Evolutionary conservation across 1,140 invertebrate species (phyloP), one percentile per base, ranked within the genome.

Genomic region (Ostrea edulis): DNA sequence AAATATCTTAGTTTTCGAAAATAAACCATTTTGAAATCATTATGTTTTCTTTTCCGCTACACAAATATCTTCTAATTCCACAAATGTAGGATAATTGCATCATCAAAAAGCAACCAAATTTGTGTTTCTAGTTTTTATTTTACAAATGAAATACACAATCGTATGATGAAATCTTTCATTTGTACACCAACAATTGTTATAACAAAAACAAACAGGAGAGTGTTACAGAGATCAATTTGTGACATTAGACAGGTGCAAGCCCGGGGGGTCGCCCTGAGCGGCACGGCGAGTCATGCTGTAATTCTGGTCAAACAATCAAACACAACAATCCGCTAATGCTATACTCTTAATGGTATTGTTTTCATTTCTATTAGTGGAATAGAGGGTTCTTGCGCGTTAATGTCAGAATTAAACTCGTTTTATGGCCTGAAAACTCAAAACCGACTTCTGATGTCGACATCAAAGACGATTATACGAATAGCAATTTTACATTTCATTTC

Each of bases 111-210:
- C 25, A 77, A 77, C 14, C 25, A 77, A 77, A 22, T n/a, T 55
- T 62, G 5, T 35, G 68, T 77, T 35, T 77, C 68, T 44, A 22
- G 35, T 77, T 29, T 77, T 77, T 77, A 77, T 77, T 77, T 77
- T 77, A 35, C 68, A 77, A 77, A 77, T 77, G 68, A 77, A 77
- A 77, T 77, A 77, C 68, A 77, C 68, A 77, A 71, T 71, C 68
- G 25, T 5, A 14, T 77, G 25, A 77, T 77, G 68, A 77, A 77
- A 77, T 77, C 8, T 77, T 77, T 35, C 68, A 77, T 77, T 35
- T 77, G 68, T 77, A 77, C 68, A 77, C 68, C 68, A 77, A 77
- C 68, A 77, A 77, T 29, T 77, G 22, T 77, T 11, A 77, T 77
- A 77, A 77, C 68, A 77, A 77, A 77, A 77, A 77, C 68, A 77